phyloP scores from a whole-genome alignment of 1,140 invertebrate species.

The Chironomus tepperi region DNA sequence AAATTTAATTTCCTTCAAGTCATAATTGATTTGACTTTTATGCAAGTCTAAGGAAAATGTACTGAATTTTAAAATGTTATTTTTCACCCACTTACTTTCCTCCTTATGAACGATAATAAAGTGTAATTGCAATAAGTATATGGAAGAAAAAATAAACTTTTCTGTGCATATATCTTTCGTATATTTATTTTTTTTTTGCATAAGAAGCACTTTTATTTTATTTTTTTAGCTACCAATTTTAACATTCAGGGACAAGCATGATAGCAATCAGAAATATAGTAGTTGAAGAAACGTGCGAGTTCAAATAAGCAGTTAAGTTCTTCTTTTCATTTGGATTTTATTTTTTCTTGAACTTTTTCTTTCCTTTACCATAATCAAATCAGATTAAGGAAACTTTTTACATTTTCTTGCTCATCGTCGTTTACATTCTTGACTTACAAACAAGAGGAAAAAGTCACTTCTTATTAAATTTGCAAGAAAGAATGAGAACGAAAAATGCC shows the following conservation, averaged over 20 bases:
- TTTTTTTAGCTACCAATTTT: not conserved
- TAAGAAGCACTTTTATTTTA: not conserved
- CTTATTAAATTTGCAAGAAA: conserved; percentile 4
- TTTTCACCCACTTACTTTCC: not conserved
- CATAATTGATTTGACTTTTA: conserved; percentile 14
- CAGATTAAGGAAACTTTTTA: not conserved
- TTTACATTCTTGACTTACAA: not conserved
- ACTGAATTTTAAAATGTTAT: not conserved
- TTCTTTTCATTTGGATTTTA: not conserved
- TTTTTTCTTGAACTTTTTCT: not conserved
- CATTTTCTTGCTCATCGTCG: not conserved
- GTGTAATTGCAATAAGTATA: not conserved
- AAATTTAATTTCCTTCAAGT: conserved; percentile 3
- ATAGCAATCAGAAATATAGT: conserved; percentile 4
- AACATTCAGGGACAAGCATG: not conserved
- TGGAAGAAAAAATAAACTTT: not conserved
- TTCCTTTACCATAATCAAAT: not conserved
- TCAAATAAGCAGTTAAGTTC: conserved; percentile 2
- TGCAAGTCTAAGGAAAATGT: not conserved
- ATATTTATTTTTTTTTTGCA: not conserved
- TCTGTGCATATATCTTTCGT: not conserved
- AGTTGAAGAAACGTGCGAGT: not conserved
- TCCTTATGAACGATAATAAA: not conserved
- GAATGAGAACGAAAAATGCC: not conserved
- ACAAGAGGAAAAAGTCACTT: not conserved